Base-by-base conservation (phyloP, 2,797 vertebrate genomes). In the Zenarchopterus dispar region DNA sequence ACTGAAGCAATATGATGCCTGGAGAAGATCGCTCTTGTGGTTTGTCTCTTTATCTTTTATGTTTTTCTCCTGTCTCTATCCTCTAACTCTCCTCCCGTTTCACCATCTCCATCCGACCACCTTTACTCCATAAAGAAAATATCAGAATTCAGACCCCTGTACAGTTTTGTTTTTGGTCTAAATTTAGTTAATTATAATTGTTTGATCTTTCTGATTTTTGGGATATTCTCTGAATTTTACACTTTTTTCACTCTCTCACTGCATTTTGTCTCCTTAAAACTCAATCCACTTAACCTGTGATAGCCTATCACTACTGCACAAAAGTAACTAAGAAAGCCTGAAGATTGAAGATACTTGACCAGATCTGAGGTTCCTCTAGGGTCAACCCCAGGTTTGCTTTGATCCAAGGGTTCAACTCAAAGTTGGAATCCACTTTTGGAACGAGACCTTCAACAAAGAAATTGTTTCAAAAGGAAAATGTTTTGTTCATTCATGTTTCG, bases 301-400 rank as follows among this genome's bases (percentile, higher is more conserved):
- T 61, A 33, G 33, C 47, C 61, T 16, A 45, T 8, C 8, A 46
- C 46, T 6, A n/a, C 0, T 61, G 66, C 31, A 52, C 57, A 73
- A 61, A 75, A 84, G 60, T 77, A n/a, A n/a, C 57, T 45, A 33
- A 45, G 63, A 47, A 41, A 19, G 21, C 36, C 58, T 17, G 64
- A 56, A 24, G 46, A 52, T 55, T 21, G 17, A 39, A 50, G 54
- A 16, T 8, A 23, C 22, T 19, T 17, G 1, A 26, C 80, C 79
- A 81, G 78, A 84, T 77, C 65, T 57, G 73, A 80, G 67, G 67
- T 62, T 60, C 73, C 75, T 72, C 70, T 56, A 33, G 69, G 80
- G 63, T 82, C 76, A 61, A 17, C 53, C 23, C 18, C 19, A n/a
- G 68, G 76, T 64, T 78, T 74, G 4, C 62, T 84, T 64, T 47